Evolutionary conservation across 2,888 invertebrate species (phyloP).

Genomic region (Bhutanitis thaidina): DNA sequence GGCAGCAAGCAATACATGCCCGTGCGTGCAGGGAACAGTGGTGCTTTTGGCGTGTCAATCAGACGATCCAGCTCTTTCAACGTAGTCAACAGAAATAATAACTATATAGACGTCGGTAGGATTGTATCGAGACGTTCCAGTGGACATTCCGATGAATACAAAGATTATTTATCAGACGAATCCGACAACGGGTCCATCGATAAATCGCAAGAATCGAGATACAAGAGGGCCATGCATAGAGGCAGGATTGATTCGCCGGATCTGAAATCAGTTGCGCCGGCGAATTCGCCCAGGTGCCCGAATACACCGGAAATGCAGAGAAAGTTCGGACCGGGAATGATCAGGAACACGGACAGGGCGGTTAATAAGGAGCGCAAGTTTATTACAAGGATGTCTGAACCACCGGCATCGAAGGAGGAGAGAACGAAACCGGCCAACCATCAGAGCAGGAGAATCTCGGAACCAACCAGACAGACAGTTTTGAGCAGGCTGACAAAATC

Average conservation of each 20-base stretch:
- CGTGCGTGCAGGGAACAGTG: slow-evolving; percentile 35
- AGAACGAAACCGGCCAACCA: slow-evolving; percentile 57
- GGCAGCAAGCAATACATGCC: slow-evolving; percentile 40
- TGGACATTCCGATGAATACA: slow-evolving; percentile 59
- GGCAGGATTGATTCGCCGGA: slow-evolving; percentile 82
- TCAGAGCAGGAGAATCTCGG: slow-evolving; percentile 64
- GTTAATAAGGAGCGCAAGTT: slow-evolving; percentile 68
- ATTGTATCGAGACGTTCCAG: slow-evolving; percentile 50
- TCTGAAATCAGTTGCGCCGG: slow-evolving; percentile 64
- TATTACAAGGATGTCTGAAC: slow-evolving; percentile 77
- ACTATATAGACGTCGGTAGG: slow-evolving; percentile 50
- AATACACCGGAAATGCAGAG: slow-evolving; percentile 82
- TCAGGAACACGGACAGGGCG: slow-evolving; percentile 61
- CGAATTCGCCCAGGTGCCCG: slow-evolving; percentile 77
- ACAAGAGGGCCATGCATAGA: slow-evolving; percentile 87
- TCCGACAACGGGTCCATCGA: slow-evolving; percentile 64
- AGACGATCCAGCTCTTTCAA: slow-evolving; percentile 84
- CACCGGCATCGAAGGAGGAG: slow-evolving; percentile 61
- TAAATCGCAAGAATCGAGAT: slow-evolving; percentile 65
- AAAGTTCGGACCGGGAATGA: slow-evolving; percentile 76
- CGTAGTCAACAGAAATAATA: slow-evolving; percentile 71
- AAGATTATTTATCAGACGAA: slow-evolving; percentile 58
- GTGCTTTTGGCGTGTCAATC: slow-evolving; percentile 69
- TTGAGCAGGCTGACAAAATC: slow-evolving; percentile 68
- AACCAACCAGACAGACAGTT: slow-evolving; percentile 61